phyloP scores from a whole-genome alignment of 2,888 invertebrate genomes.

The Campopleginae sp. region DNA sequence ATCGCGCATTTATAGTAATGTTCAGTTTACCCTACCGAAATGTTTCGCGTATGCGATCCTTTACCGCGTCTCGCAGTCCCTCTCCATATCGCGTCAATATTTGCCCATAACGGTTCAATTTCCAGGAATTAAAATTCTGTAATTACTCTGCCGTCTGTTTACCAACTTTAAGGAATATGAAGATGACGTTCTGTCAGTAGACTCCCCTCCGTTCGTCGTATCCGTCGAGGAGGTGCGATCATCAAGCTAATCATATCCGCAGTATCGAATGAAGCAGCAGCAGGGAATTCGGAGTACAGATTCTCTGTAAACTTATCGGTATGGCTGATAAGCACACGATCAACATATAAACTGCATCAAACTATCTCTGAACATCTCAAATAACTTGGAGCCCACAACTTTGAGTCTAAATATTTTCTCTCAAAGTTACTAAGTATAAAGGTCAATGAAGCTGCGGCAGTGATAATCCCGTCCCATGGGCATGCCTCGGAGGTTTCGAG shows the following conservation, averaged over 20 bases:
- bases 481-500: background rate
- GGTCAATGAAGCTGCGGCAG: background rate
- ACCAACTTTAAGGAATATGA: background rate
- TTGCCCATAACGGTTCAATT: background rate
- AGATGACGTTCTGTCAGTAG: background rate
- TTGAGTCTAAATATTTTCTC: background rate
- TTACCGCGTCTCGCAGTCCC: background rate
- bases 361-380: background rate
- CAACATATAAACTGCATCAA: background rate
- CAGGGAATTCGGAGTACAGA: background rate
- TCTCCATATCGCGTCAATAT: background rate
- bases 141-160: background rate
- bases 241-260: conserved; percentile 18
- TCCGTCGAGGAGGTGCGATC: background rate
- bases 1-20: background rate
- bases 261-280: conserved; percentile 19
- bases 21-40: background rate
- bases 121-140: background rate
- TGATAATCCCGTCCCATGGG: background rate
- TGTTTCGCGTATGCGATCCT: background rate
- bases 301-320: conserved; percentile 25
- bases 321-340: conserved; percentile 8
- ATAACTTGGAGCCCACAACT: background rate
- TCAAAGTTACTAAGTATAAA: background rate
- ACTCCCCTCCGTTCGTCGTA: background rate